Percentiles rank a stretch among this genome's conserved stretches.
These are phyloP conservation scores for Chaetops frenatus DNA, from an alignment of 2,113 vertebrate species.

Conservation along the genomic window DNA sequence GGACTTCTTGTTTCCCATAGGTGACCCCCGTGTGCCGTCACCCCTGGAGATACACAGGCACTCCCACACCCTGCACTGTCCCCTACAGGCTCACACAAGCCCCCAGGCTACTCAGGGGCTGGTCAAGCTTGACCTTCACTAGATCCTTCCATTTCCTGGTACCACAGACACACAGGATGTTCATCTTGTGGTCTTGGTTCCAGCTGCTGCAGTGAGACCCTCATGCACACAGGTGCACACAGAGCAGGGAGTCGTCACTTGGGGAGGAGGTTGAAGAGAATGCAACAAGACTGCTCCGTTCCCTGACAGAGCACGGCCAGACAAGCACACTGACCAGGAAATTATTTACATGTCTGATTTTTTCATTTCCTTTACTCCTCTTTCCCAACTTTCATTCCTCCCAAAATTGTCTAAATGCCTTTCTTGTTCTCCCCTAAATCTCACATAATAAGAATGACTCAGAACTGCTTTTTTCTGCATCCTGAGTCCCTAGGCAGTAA, in stretches of 20 bases:
- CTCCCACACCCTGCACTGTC: accelerated
- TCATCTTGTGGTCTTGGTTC: neutral
- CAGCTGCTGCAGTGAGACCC: neutral
- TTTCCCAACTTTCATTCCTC: neutral
- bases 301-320: neutral
- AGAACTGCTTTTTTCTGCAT: neutral
- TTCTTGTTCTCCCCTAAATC: neutral
- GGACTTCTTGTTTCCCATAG: neutral
- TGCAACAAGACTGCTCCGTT: neutral
- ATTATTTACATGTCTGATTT: neutral
- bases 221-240: accelerated
- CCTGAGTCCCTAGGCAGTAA: accelerated
- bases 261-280: neutral
- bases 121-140: neutral
- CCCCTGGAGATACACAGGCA: neutral
- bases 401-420: neutral
- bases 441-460: accelerated
- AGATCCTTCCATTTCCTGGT: neutral
- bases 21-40: neutral
- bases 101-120: neutral
- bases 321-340: neutral
- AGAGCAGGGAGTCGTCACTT: neutral
- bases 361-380: neutral
- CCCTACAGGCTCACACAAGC: neutral
- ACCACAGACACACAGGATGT: accelerated